Evolutionary conservation across 2,797 vertebrate species (phyloP), one percentile per base, ranked within the genome.

Genomic region (Alca torda): DNA sequence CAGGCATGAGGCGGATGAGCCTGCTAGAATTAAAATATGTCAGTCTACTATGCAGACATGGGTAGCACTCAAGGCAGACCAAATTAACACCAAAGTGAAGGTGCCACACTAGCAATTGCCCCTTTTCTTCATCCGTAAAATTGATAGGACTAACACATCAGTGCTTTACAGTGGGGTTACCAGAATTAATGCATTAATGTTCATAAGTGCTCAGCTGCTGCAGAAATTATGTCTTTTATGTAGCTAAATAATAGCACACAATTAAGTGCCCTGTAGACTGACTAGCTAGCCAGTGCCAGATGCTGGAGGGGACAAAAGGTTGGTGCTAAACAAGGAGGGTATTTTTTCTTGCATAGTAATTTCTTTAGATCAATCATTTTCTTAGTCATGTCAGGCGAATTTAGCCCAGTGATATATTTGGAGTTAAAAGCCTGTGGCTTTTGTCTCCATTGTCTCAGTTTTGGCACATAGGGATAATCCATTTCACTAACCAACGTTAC

Each of bases 351-450:
- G 51, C n/a, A 63, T 5, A 79, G 53, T 33, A 72, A 80, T 80
- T 92, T 69, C n/a, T 90, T 74, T 57, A 84, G 68, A 45, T 79
- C 24, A 20, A 21, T 84, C 33, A 63, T 86, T 91, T 89, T 88
- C 70, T 91, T 81, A 87, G 67, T 26, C 23, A 16, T 33, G 31
- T 54, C 70, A 94, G 53, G 50, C 33, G 5, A 87, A 39, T 89
- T 89, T 81, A 84, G 33, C 39, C 48, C 65, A 68, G 33, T 73
- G 65, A 69, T 89, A 57, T 57, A 89, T 87, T 45, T 94, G 73
- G 48, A 89, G 43, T 73, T 90, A 86, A 95, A 91, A 96, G 50
- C 37, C 43, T 84, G 73, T 80, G 78, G 30, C 30, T 76, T 96
- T 87, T 81, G 68, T 87, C 67, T 87, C 61, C 43, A 51, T 69